phyloP scores from a whole-genome alignment of 2,797 vertebrate species.

The Cuculus canorus region DNA sequence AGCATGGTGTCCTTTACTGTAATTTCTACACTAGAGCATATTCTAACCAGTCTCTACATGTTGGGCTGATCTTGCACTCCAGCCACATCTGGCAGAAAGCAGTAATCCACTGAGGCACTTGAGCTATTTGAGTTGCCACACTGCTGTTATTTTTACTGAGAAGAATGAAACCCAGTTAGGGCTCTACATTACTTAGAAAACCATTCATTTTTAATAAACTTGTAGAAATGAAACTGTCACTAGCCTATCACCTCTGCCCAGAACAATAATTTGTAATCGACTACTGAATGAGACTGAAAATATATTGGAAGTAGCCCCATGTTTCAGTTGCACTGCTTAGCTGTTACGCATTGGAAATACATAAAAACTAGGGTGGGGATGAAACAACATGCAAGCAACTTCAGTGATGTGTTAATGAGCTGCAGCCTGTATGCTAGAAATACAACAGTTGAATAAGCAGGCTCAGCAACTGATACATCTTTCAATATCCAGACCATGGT shows the following conservation, averaged over 20 bases:
- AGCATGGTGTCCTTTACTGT: neutral
- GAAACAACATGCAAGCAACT: neutral
- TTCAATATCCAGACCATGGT: neutral
- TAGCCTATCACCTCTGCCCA: neutral
- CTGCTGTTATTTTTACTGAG: neutral
- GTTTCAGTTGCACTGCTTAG: neutral
- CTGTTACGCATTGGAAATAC: neutral
- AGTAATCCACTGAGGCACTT: neutral
- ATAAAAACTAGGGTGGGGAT: neutral
- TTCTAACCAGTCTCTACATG: neutral
- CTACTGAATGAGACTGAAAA: neutral
- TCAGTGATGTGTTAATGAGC: neutral
- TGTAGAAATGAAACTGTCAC: neutral
- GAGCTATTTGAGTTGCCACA: neutral
- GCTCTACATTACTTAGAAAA: neutral
- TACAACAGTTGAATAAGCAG: neutral
- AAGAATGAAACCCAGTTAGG: neutral
- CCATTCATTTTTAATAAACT: neutral
- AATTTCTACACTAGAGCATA: neutral
- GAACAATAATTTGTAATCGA: neutral
- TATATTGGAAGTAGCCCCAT: neutral
- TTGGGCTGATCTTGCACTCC: neutral
- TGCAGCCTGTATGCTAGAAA: neutral
- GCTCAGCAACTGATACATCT: neutral
- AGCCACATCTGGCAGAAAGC: neutral